Evolutionary conservation across 2,888 invertebrate genomes (phyloP).

Genomic region (Cantharis nigra): DNA sequence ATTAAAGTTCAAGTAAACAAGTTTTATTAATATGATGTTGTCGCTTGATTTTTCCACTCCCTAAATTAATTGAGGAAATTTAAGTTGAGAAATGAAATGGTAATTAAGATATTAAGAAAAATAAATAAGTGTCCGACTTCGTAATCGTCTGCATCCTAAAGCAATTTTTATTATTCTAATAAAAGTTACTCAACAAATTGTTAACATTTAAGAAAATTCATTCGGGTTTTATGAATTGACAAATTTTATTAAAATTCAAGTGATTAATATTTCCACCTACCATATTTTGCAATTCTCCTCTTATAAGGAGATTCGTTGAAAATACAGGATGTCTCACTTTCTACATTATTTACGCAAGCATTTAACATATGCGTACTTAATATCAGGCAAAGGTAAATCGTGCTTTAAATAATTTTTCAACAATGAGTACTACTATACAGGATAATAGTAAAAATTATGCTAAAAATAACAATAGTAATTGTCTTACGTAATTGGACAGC

Average conservation of each 20-base stretch:
- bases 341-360: background rate
- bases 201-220: background rate
- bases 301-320: background rate
- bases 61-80: background rate
- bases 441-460: background rate
- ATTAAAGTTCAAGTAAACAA: background rate
- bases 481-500: background rate
- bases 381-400: background rate
- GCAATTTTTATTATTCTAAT: background rate
- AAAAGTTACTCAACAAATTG: background rate
- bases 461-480: background rate
- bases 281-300: background rate
- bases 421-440: background rate
- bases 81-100: background rate
- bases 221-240: background rate
- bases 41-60: background rate
- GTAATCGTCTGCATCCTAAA: background rate
- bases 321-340: background rate
- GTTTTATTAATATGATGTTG: background rate
- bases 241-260: background rate
- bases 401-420: background rate
- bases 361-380: background rate
- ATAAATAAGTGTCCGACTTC: background rate
- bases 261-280: background rate
- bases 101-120: background rate